phyloP scores from a whole-genome alignment of 2,797 vertebrate species.

The Falco biarmicus region DNA sequence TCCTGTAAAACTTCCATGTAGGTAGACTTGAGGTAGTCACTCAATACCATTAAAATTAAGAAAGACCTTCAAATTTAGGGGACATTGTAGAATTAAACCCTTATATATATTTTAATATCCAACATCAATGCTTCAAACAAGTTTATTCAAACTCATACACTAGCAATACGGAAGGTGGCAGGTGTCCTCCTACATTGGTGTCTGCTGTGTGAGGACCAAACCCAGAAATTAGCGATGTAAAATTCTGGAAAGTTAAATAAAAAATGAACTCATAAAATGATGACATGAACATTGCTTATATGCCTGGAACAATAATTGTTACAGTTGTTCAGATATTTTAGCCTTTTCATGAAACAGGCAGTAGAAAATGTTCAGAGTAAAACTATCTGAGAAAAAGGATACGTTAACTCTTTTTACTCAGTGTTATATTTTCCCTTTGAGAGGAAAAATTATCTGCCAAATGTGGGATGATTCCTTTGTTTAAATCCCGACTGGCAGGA shows the following conservation, averaged over 20 bases:
- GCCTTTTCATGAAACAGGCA: background rate
- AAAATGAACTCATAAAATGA: background rate
- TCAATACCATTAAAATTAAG: background rate
- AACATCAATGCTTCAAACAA: background rate
- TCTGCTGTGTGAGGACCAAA: background rate
- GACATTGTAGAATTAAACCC: background rate
- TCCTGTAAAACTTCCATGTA: background rate
- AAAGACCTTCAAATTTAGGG: background rate
- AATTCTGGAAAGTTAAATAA: background rate
- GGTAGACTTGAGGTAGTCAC: accelerated
- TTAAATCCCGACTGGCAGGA: background rate
- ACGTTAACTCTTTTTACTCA: background rate
- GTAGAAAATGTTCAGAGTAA: background rate
- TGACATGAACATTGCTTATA: background rate
- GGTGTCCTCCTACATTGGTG: background rate
- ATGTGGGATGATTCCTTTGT: background rate
- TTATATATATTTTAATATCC: background rate
- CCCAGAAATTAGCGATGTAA: background rate
- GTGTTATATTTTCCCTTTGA: background rate
- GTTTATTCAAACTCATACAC: background rate
- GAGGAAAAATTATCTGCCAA: conserved; percentile 2
- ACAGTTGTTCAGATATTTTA: background rate
- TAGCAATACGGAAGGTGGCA: background rate
- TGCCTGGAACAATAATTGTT: background rate
- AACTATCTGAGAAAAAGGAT: background rate